A percentile compares a stretch with the other conserved stretches of the same genome.
phyloP scores from a whole-genome alignment of 2,113 vertebrate genomes.

The Istiophorus platypterus region DNA sequence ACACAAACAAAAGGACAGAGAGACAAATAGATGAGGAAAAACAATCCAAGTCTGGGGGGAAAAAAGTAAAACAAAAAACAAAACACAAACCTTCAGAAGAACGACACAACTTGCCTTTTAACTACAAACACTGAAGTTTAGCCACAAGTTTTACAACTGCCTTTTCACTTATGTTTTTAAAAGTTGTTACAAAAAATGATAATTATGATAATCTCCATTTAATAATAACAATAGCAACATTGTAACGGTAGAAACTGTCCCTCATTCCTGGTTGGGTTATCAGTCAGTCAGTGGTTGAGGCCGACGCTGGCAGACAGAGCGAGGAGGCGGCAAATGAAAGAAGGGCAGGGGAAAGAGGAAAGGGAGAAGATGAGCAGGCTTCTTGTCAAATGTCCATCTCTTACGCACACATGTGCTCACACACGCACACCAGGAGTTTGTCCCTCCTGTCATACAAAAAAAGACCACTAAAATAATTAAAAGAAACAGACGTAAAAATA shows the following conservation, averaged over 20 bases:
- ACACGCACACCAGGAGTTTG: conserved; percentile 17
- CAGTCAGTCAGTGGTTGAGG: conserved; percentile 88
- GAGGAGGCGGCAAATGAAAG: conserved; percentile 20
- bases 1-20: conserved; percentile 78
- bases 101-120: conserved; percentile 88
- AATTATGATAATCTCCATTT: conserved; percentile 87
- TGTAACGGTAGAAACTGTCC: conserved; percentile 85
- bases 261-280: conserved; percentile 85
- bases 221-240: conserved; percentile 77
- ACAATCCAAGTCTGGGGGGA: conserved; percentile 56
- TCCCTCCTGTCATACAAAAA: conserved; percentile 53
- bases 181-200: conserved; percentile 86
- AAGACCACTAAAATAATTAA: conserved; percentile 58
- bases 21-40: conserved; percentile 71
- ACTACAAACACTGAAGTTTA: conserved; percentile 96
- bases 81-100: conserved; percentile 74
- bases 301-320: conserved; percentile 73
- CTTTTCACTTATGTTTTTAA: conserved; percentile 84
- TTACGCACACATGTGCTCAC: not conserved
- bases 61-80: not conserved
- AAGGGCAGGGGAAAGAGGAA: not conserved
- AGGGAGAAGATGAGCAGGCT: conserved; percentile 22
- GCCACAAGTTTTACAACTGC: conserved; percentile 94
- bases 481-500: conserved; percentile 41
- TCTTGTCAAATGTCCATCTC: conserved; percentile 11